A percentile compares a stretch with the other conserved stretches of the same genome.
Evolutionary conservation across 92 coral and sea anemone genomes (phyloP).

Genomic region (Parazoanthus darwini): DNA sequence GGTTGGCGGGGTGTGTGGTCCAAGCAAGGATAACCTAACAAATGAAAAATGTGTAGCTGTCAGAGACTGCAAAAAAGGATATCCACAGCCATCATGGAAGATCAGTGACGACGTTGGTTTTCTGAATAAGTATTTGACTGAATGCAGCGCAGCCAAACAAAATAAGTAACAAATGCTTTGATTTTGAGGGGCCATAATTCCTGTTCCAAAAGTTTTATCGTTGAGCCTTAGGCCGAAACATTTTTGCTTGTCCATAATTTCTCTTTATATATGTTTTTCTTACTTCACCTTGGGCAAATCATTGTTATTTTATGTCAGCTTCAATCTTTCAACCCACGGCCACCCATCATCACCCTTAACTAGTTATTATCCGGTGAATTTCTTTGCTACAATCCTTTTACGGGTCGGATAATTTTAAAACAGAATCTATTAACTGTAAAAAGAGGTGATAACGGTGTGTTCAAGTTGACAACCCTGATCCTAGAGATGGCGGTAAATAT

Average conservation of each 20-base stretch:
- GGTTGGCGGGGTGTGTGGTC: constrained; percentile 34
- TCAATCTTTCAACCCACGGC: background rate
- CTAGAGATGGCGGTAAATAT: too few relatives aligned
- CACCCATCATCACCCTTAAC: background rate
- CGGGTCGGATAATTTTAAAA: too few relatives aligned
- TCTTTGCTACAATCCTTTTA: too few relatives aligned
- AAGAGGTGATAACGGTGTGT: too few relatives aligned
- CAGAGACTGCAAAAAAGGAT: constrained; percentile 14
- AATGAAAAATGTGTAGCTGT: background rate
- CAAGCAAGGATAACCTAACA: constrained; percentile 11
- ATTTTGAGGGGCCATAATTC: background rate
- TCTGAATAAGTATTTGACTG: background rate
- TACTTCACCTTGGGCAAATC: background rate
- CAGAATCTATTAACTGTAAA: too few relatives aligned
- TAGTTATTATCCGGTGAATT: too few relatives aligned
- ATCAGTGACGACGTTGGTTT: constrained; percentile 28
- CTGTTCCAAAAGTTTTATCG: background rate
- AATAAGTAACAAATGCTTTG: background rate
- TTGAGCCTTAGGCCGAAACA: background rate
- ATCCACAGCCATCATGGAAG: constrained; percentile 20
- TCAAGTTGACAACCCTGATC: too few relatives aligned
- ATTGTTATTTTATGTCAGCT: background rate
- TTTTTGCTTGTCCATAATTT: background rate
- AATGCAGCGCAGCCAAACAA: constrained; percentile 9
- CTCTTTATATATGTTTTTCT: too few relatives aligned